A percentile compares a stretch with the other conserved stretches of the same genome.
These are phyloP conservation scores for Morone chrysops DNA, from an alignment of 2,113 vertebrate species.

Conservation along the genomic window DNA sequence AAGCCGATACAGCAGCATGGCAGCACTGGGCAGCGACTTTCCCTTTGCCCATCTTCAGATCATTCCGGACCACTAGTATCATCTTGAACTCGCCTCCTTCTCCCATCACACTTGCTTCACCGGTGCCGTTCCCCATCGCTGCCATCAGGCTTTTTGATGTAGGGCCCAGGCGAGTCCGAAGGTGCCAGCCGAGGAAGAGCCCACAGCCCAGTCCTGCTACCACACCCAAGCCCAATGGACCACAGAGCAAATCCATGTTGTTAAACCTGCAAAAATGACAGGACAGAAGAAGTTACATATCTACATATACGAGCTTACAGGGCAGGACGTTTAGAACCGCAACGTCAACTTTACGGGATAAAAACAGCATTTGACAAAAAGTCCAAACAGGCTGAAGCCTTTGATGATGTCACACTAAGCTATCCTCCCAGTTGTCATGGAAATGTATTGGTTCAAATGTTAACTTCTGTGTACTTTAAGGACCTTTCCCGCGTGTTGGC, in stretches of 20 bases:
- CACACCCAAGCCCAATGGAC: conserved; percentile 80
- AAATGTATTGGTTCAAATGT: background rate
- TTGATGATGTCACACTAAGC: background rate
- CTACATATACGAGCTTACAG: too few species aligned
- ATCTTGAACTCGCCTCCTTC: conserved; percentile 95
- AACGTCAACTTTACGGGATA: too few species aligned
- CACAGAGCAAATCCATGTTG: conserved; percentile 85
- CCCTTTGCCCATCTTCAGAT: conserved; percentile 98
- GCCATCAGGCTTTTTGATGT: conserved; percentile 1
- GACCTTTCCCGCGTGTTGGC: background rate
- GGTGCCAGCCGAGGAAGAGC: conserved; percentile 90
- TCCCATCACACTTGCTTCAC: conserved; percentile 86
- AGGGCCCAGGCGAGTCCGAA: conserved; percentile 76
- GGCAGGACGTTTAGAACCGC: too few species aligned
- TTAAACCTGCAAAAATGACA: conserved; percentile 37
- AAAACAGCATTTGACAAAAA: background rate
- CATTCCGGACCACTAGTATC: conserved; percentile 92
- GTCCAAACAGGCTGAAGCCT: background rate
- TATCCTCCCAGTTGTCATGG: background rate
- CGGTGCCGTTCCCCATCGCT: background rate
- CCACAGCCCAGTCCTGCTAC: conserved; percentile 89
- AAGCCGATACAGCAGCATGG: conserved; percentile 94
- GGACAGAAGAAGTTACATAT: too few species aligned
- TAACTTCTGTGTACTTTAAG: background rate
- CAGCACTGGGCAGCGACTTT: conserved; percentile 96